Evolutionary conservation across 1,140 invertebrate species (phyloP).

Genomic region (Aphaenogaster floridana): DNA sequence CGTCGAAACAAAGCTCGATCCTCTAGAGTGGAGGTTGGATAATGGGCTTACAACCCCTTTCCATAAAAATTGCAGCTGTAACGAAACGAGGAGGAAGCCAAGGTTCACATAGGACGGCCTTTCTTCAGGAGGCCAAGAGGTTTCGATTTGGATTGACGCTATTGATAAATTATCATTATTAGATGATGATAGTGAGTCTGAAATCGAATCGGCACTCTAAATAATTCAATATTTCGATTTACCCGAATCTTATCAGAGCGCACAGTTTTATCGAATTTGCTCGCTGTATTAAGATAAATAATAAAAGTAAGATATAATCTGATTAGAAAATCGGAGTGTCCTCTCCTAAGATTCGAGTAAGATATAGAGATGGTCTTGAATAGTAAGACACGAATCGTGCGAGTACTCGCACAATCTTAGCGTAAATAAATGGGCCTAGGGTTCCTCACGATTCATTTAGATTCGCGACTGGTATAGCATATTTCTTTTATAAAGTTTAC

Average conservation of each 20-base stretch:
- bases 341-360: background rate
- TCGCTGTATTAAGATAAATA: background rate
- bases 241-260: background rate
- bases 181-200: background rate
- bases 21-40: background rate
- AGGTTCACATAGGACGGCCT: background rate
- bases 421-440: slow-evolving; percentile 31
- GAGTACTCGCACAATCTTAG: slow-evolving; percentile 30
- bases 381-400: background rate
- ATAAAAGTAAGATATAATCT: slow-evolving; percentile 8
- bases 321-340: background rate
- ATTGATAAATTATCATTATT: background rate
- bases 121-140: background rate
- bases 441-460: slow-evolving; percentile 22
- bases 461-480: background rate
- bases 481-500: slow-evolving; percentile 23
- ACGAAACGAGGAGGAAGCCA: background rate
- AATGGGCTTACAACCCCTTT: background rate
- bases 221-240: background rate
- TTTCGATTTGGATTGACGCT: background rate
- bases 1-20: background rate
- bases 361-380: background rate
- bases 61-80: background rate
- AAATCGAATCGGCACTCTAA: background rate
- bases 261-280: background rate